phyloP scores from a whole-genome alignment of 2,797 vertebrate species.

The Cephalopachus bancanus region DNA sequence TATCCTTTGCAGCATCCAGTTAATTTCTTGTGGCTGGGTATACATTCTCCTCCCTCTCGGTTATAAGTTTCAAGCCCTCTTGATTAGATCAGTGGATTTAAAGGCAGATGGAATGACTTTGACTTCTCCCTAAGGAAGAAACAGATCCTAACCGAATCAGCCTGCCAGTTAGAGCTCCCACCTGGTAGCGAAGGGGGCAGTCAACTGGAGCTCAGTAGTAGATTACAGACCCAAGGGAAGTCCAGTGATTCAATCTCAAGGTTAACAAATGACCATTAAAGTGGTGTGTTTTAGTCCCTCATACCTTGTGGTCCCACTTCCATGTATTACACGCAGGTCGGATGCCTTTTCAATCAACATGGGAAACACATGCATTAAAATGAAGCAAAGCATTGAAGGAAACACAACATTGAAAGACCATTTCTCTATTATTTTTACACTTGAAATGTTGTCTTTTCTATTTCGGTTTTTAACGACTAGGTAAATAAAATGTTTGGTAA shows the following conservation, averaged over 20 bases:
- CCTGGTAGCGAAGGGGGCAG: neutral
- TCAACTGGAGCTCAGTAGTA: neutral
- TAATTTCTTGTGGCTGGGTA: neutral
- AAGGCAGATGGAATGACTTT: slow-evolving; percentile 50
- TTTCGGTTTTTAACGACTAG: slow-evolving; percentile 23
- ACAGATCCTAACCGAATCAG: slow-evolving; percentile 48
- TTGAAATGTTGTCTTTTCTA: neutral
- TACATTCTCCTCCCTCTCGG: neutral
- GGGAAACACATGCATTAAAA: neutral
- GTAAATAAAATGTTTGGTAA: neutral
- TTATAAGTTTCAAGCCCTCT: slow-evolving; percentile 51
- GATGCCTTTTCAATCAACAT: slow-evolving; percentile 18
- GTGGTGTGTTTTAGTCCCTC: slow-evolving; percentile 3
- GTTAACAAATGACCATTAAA: slow-evolving; percentile 13
- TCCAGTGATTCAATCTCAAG: slow-evolving; percentile 44
- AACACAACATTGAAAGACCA: neutral
- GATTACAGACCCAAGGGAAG: neutral
- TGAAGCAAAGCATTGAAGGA: neutral
- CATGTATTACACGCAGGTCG: neutral
- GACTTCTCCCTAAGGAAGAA: slow-evolving; percentile 62
- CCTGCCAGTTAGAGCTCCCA: slow-evolving; percentile 28
- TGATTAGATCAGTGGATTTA: slow-evolving; percentile 74
- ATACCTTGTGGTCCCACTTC: neutral
- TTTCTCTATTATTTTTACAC: slow-evolving; percentile 10
- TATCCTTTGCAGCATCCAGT: neutral